Evolutionary conservation across 2,797 vertebrate species (phyloP), one percentile per base, ranked within the genome.

Genomic region (Phylloscopus collybita): DNA sequence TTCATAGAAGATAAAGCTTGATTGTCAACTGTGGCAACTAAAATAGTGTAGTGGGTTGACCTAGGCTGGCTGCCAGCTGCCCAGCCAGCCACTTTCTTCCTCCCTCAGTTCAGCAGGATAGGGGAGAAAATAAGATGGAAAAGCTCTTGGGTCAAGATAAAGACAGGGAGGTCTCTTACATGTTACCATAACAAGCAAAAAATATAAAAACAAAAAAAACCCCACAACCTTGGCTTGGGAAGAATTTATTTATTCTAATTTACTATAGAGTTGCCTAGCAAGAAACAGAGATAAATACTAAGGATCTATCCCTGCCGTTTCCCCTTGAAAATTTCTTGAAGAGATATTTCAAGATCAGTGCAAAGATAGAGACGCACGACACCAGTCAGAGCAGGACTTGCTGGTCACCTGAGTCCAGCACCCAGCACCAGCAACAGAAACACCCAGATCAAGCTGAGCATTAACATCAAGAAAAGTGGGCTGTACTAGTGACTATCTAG

Each of bases 281-380:
- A 88, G 19, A 83, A 53, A 30, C 13, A 72, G 18, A 56, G 45
- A 26, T 6, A 10, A 66, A 80, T 59, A 22, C 10, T n/a, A 14
- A 62, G 36, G 18, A 13, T 1, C 15, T 14, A 13, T 13, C 8
- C n/a, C 22, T 4, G 8, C 10, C 29, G 21, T 26, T 70, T 81
- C 6, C 22, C 16, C 20, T 14, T 23, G 38, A 69, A 76, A 76
- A 61, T n/a, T n/a, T 45, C 54, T 30, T 34, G 21, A 30, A 11
- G 4, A 2, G 8, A 1, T 21, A 18, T 16, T 34, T 79, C 44
- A 50, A 60, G 49, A 16, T 7, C 30, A 64, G 2, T 1, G 1
- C 1, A 6, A 47, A 76, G 32, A 21, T 0, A 49, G 30, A 62
- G 51, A 49, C 1, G 2, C 0, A 0, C 10, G 44, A 32, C 11